phyloP scores from a whole-genome alignment of 2,888 invertebrate genomes.

The Cephus sareptanus region DNA sequence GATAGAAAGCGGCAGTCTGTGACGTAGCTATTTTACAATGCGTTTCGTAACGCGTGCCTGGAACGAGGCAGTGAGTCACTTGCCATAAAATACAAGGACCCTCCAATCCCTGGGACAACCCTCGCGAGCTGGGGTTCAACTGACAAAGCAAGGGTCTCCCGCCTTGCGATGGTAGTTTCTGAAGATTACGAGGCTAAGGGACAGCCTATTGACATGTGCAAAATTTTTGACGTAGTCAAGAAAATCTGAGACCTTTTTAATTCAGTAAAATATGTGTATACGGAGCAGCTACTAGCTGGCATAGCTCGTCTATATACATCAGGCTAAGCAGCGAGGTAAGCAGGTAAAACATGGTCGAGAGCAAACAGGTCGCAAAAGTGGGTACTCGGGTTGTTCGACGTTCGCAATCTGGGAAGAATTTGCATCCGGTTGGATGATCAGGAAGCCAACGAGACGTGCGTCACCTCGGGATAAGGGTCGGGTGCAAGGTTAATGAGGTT shows the following conservation, averaged over 20 bases:
- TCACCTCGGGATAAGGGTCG: slow-evolving; percentile 20
- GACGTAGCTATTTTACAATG: neutral
- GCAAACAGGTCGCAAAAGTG: slow-evolving; percentile 11
- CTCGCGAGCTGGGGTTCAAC: slow-evolving; percentile 7
- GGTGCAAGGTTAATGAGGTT: slow-evolving; percentile 32
- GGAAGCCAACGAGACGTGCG: slow-evolving; percentile 30
- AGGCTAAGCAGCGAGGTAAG: neutral
- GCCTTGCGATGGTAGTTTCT: neutral
- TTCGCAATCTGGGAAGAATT: slow-evolving; percentile 25
- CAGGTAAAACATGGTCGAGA: neutral
- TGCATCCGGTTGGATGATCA: slow-evolving; percentile 32
- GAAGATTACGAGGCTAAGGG: neutral
- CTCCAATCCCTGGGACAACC: slow-evolving; percentile 18
- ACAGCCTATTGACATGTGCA: neutral
- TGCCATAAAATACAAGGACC: slow-evolving; percentile 44
- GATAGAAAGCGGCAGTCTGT: neutral
- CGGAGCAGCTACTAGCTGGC: neutral
- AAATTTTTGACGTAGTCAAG: neutral
- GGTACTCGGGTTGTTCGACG: slow-evolving; percentile 25
- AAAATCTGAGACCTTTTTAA: neutral
- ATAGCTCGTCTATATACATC: neutral
- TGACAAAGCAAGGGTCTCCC: neutral
- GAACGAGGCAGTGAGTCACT: slow-evolving; percentile 42
- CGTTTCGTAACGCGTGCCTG: neutral
- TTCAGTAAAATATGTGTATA: neutral